Evolutionary conservation across 2,888 invertebrate genomes (phyloP).

Genomic region (Drosophila dives): DNA sequence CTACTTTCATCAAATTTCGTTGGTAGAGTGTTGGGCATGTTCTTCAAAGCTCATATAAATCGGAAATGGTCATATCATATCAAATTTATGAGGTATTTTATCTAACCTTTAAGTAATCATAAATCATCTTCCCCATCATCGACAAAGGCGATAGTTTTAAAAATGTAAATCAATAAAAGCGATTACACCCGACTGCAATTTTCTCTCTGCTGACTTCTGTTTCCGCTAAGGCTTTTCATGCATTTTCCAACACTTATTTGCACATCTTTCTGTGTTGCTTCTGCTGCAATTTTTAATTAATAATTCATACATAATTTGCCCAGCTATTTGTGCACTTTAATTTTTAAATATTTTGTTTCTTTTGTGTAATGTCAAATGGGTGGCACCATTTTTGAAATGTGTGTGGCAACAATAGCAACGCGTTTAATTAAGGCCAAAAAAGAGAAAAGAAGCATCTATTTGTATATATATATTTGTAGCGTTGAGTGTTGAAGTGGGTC

Average conservation of each 20-base stretch:
- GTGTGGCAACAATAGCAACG: constrained; percentile 1
- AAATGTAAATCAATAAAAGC: too few relatives aligned
- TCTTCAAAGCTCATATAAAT: not conserved
- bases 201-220: not conserved
- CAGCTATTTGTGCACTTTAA: constrained; percentile 23
- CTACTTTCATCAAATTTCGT: not conserved
- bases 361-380: not conserved
- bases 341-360: constrained; percentile 6
- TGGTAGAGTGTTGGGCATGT: not conserved
- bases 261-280: constrained; percentile 13
- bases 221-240: constrained; percentile 16
- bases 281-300: constrained; percentile 51
- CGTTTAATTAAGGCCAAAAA: constrained; percentile 49
- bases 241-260: constrained; percentile 25
- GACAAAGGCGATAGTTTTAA: too few relatives aligned
- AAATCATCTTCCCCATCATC: too few relatives aligned
- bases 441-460: not conserved
- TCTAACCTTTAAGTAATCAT: too few relatives aligned
- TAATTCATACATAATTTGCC: constrained; percentile 54
- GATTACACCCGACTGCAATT: constrained; percentile 8
- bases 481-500: constrained; percentile 10
- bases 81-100: too few relatives aligned
- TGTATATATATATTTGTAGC: not conserved
- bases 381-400: not conserved
- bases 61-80: not conserved